A percentile compares a stretch with the other conserved stretches of the same genome.
These are phyloP conservation scores for Thripadectes ignobilis DNA, from an alignment of 2,797 vertebrate genomes.

Conservation along the genomic window DNA sequence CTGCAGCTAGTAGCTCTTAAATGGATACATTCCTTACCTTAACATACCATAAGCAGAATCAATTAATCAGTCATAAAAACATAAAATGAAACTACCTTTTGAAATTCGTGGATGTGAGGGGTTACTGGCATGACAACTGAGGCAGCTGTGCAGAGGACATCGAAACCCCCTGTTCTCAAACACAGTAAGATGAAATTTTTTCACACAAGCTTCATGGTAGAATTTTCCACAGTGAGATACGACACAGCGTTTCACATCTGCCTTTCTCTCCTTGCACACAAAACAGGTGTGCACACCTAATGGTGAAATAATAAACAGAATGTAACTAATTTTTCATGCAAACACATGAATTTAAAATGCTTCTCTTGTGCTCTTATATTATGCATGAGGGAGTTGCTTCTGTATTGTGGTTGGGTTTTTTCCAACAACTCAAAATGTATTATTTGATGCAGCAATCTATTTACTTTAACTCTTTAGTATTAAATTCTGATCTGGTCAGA, in stretches of 20 bases:
- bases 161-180: conserved; percentile 95
- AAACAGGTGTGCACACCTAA: conserved; percentile 91
- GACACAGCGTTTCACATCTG: conserved; percentile 87
- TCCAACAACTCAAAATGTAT: neutral
- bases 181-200: conserved; percentile 85
- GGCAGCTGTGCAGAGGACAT: conserved; percentile 93
- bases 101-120: conserved; percentile 84
- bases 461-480: neutral
- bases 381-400: neutral
- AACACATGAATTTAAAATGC: neutral
- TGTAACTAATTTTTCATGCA: neutral
- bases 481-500: neutral
- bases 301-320: neutral
- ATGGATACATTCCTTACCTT: neutral
- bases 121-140: conserved; percentile 90
- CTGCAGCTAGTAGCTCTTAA: neutral
- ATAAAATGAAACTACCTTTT: conserved; percentile 82
- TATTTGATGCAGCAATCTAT: neutral
- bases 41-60: neutral
- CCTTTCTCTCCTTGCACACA: conserved; percentile 88
- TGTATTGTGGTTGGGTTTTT: neutral
- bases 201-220: conserved; percentile 92
- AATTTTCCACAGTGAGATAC: conserved; percentile 93
- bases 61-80: neutral
- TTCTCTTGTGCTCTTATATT: neutral